Base-by-base conservation (phyloP, 2,888 invertebrate genomes). In the Sceliomorpha sp. region DNA sequence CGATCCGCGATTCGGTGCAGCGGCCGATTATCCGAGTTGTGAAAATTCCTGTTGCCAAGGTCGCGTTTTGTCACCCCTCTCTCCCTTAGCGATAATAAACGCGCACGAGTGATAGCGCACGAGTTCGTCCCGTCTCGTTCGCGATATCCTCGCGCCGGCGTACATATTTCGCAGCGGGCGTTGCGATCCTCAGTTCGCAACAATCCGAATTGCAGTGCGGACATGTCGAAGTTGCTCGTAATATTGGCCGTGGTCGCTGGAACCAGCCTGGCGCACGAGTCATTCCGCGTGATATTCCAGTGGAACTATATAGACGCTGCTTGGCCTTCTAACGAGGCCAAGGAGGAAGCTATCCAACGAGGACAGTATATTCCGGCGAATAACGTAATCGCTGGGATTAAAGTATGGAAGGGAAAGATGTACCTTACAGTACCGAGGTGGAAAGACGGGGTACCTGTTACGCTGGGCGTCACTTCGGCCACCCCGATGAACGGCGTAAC, bases 271-370 rank as follows among this genome's bases (percentile, higher is more conserved):
- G 73, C 72, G 13, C 79, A 85, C 51, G 85, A 76, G 81, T 91
- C 92, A 81, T 94, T 94, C 86, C 90, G 91, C 62, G 94, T 93
- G 24, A 90, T 92, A 62, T 93, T 93, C 88, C 93, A 94, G 89
- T 94, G 94, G 94, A 92, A 91, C 81, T 90, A 90, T 70, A 89
- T 94, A 69, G 93, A 94, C 82, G 93, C 92, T 88, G 91, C 91
- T 20, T 94, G 93, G 93, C 91, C 90, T 27, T 90, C 89, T 68
- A 90, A 90, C 42, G 91, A 90, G 71, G 89, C 89, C 10, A 90
- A 91, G 69, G 88, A 90, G 40, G 88, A 87, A 67, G 92, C 91
- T 64, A 83, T 91, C 66, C 89, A 90, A 78, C 89, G 90, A 40
- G 91, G 91, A 70, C 88, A 89, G 74, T 94, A 93, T 88, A 90